A percentile compares a stretch with the other conserved stretches of the same genome.
phyloP scores from a whole-genome alignment of 1,140 invertebrate species.

The Reticulitermes speratus region DNA sequence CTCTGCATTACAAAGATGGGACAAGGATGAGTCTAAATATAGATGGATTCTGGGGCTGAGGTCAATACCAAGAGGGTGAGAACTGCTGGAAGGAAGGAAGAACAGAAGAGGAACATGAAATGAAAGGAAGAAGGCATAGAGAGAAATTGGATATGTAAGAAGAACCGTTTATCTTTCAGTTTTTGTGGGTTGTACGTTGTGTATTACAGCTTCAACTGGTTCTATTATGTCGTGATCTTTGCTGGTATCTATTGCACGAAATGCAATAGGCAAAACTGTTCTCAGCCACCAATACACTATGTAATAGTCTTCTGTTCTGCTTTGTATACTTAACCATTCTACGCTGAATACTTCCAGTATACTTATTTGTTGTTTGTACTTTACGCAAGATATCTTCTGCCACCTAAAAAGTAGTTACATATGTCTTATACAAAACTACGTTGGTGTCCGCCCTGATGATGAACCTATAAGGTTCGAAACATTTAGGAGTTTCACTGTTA shows the following conservation, averaged over 20 bases:
- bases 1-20: background rate
- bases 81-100: background rate
- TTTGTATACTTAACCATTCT: too few species aligned
- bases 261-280: too few species aligned
- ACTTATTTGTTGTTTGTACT: too few species aligned
- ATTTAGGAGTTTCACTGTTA: too few species aligned
- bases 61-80: slow-evolving; percentile 14
- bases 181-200: background rate
- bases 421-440: too few species aligned
- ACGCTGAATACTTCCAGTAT: too few species aligned
- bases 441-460: too few species aligned
- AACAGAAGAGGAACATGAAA: background rate
- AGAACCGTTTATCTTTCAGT: background rate
- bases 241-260: background rate
- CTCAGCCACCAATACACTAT: too few species aligned
- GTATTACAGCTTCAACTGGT: background rate
- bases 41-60: slow-evolving; percentile 4
- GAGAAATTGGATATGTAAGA: background rate
- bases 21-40: background rate
- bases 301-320: too few species aligned
- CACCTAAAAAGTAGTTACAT: too few species aligned
- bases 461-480: too few species aligned
- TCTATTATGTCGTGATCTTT: background rate
- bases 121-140: background rate
- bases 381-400: too few species aligned